These are phyloP conservation scores for Lepidostoma basale DNA, from an alignment of 1,140 invertebrate genomes.

Conservation along the genomic window DNA sequence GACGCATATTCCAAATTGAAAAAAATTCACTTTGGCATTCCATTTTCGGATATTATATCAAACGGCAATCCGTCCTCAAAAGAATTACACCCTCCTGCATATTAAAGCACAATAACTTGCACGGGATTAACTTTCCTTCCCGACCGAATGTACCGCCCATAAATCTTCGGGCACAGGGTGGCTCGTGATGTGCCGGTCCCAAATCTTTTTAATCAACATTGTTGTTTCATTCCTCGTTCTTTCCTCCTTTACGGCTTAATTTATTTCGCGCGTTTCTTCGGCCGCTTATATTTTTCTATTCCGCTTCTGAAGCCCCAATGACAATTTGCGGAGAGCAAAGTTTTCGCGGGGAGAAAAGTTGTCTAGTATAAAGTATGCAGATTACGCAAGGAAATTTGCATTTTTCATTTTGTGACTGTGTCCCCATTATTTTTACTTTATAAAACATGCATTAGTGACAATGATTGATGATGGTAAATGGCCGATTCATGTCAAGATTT, in stretches of 20 bases:
- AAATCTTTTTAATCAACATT: conserved; percentile 39
- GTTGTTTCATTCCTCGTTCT: conserved; percentile 1
- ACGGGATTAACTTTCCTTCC: conserved; percentile 31
- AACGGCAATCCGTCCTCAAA: background rate
- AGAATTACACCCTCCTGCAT: background rate
- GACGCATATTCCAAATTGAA: no score
- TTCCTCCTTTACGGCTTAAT: conserved; percentile 16
- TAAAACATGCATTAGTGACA: no score
- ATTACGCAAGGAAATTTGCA: no score
- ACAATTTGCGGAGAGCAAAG: conserved; percentile 5
- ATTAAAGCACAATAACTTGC: conserved; percentile 5
- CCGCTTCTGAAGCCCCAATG: background rate
- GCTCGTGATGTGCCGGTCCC: conserved; percentile 11
- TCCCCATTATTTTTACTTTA: no score
- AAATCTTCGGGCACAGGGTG: conserved; percentile 4
- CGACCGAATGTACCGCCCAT: conserved; percentile 11
- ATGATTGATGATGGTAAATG: no score
- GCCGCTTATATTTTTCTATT: background rate
- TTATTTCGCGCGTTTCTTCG: conserved; percentile 5
- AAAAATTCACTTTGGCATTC: no score
- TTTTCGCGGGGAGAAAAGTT: no score
- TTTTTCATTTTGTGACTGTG: no score
- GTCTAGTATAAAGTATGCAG: no score
- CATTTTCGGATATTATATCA: background rate
- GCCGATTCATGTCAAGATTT: no score